These are phyloP conservation scores for Cataglyphis cursor DNA, from an alignment of 2,888 invertebrate species.

Conservation along the genomic window DNA sequence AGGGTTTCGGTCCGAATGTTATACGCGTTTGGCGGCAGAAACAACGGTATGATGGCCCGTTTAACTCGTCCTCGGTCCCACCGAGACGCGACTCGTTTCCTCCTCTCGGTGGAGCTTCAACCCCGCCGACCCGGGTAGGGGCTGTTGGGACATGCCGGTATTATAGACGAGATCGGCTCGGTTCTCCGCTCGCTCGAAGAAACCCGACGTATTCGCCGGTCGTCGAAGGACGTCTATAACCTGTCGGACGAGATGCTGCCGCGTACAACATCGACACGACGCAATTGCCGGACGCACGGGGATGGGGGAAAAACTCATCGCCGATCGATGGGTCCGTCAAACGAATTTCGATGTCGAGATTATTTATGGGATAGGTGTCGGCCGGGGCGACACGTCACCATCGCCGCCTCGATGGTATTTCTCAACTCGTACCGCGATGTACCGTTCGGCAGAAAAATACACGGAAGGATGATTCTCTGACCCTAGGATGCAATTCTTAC, in stretches of 20 bases:
- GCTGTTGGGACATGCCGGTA: conserved; percentile 19
- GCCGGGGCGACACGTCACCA: conserved; percentile 26
- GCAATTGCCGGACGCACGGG: conserved; percentile 51
- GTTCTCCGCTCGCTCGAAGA: conserved; percentile 69
- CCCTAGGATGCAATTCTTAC: neutral
- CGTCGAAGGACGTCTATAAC: conserved; percentile 71
- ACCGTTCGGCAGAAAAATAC: neutral
- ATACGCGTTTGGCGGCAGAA: conserved; percentile 80
- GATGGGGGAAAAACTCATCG: conserved; percentile 56
- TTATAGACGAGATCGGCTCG: conserved; percentile 62
- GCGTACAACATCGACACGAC: conserved; percentile 51
- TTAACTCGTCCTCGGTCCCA: conserved; percentile 70
- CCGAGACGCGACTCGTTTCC: conserved; percentile 52
- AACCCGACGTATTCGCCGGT: conserved; percentile 74
- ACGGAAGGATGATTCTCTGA: neutral
- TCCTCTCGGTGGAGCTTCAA: conserved; percentile 64
- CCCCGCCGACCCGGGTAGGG: conserved; percentile 25
- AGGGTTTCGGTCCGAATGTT: conserved; percentile 51
- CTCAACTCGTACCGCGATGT: conserved; percentile 29
- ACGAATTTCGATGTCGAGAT: conserved; percentile 71
- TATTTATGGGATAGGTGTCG: conserved; percentile 68
- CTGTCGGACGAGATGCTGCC: conserved; percentile 69
- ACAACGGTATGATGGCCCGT: conserved; percentile 77
- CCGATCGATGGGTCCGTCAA: conserved; percentile 74
- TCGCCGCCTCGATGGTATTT: conserved; percentile 39